phyloP scores from a whole-genome alignment of 2,113 vertebrate genomes.

The Tetrao urogallus region DNA sequence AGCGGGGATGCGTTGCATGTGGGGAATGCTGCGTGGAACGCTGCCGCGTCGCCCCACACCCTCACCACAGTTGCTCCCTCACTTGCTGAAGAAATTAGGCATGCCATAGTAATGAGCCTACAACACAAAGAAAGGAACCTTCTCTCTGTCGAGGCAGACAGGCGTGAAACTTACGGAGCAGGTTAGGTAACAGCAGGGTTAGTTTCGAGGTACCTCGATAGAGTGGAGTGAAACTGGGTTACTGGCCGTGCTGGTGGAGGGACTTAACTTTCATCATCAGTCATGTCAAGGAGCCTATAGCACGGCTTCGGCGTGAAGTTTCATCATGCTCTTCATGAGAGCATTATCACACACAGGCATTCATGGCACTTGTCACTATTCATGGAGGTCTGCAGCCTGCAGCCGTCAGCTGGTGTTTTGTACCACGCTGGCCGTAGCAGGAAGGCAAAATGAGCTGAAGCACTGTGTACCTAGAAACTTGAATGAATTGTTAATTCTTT shows the following conservation, averaged over 20 bases:
- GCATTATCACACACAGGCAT: background rate
- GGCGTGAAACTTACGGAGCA: constrained; percentile 62
- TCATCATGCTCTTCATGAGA: constrained; percentile 34
- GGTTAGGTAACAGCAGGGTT: constrained; percentile 16
- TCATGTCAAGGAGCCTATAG: background rate
- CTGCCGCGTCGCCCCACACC: background rate
- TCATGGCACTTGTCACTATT: constrained; percentile 40
- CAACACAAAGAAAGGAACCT: constrained; percentile 47
- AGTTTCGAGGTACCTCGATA: constrained; percentile 39
- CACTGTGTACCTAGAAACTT: constrained; percentile 50
- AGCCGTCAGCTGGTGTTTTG: background rate
- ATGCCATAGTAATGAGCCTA: background rate
- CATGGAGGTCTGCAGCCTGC: constrained; percentile 53
- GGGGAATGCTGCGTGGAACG: constrained; percentile 46
- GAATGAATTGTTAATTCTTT: background rate
- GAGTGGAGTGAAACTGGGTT: constrained; percentile 54
- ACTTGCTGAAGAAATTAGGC: constrained; percentile 55
- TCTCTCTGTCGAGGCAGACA: background rate
- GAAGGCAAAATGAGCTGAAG: constrained; percentile 25
- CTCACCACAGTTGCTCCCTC: constrained; percentile 25
- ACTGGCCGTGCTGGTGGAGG: constrained; percentile 9
- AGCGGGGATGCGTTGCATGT: background rate
- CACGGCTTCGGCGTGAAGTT: constrained; percentile 35
- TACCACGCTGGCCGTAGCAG: background rate
- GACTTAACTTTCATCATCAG: constrained; percentile 24